Evolutionary conservation across 2,888 invertebrate species (phyloP), one percentile per base, ranked within the genome.

Genomic region (Rhopalosiphum nymphaeae): DNA sequence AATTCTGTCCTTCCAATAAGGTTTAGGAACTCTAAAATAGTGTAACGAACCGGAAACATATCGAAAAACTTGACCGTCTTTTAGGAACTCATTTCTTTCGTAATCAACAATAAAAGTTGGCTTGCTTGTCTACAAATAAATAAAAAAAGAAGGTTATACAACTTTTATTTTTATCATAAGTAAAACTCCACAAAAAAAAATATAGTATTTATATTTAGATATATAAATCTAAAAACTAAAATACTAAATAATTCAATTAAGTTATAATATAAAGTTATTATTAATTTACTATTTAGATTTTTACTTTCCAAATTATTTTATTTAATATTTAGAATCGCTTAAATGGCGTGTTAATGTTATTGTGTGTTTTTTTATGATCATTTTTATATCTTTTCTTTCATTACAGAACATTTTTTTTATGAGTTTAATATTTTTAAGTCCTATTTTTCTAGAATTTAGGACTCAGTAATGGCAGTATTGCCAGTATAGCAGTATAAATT

Each of bases 41-140:
- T 99, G 98, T 95, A 99, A 96, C 36, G 98, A 97, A 0, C 98
- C 98, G 26, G 98, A 97, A 93, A 98, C 96, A 95, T 97, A 98
- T 61, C 97, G 97, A 95, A 98, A 97, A 0, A 97, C 97, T 95
- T 97, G 95, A 0, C 98, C 98, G 96, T 98, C 97, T 95, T 98
- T 96, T 90, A 98, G 95, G 95, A 98, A 98, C 90, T 96, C 96
- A 95, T 97, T 96, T 61, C 96, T 96, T 5, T 96, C 96, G 95
- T 96, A 97, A 95, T 97, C 97, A 11, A 97, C 96, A 9, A 95
- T 95, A 95, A 97, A 97, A 44, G 89, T 86, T 16, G 93, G 93
- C 29, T 90, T 94, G 61, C 29, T 94, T 25, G 26, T 49, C 93
- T 94, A 57, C n/a, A 94, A 94, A 7, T 49, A 36, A 93, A 89